Base-by-base conservation (phyloP, 1,140 invertebrate genomes). In the Lepeophtheirus salmonis region DNA sequence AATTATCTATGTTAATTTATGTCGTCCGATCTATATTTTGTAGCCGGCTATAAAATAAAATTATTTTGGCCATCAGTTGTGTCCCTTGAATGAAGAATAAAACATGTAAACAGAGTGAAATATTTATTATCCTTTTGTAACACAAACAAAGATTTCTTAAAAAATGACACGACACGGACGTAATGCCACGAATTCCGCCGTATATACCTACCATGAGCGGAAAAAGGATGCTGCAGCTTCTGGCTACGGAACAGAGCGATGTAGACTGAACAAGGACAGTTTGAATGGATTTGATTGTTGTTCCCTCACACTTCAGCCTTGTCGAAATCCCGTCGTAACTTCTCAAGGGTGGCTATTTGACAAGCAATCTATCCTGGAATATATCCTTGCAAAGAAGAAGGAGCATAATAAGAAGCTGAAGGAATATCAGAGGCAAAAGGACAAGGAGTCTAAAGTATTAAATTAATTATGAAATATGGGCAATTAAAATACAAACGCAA, bases 201-300 rank as follows among this genome's bases (percentile, higher is more conserved):
- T 97, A 25, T 99, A 99, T 69, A 95, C 92, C 0, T 98, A 98
- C 68, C 86, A 96, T 68, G 96, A 99, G 69, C 91, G 94, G 70
- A 86, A 92, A 69, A 96, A 92, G 68, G 96, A 99, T 69, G 88
- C 89, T 4, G 79, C 83, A 55, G 80, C 83, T 16, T 91, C 88
- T n/a, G 89, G 89, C 23, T 89, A 89, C 70, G 86, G 86, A 1
- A 88, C 85, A 13, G 83, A 87, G 68, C 77, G 74, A 60, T 81
- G 79, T 68, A 75, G 95, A 67, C 76, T 97, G 50, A 90, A 91
- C 2, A 95, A 94, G 72, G 95, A 98, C 77, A 94, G 92, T 0
- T 79, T 98, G 0, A 96, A 96, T 71, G 87, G 86, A 69, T 99
- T 98, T 73, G 95, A 99, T 72, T 97, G 91, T 68, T 99, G 96